phyloP scores from a whole-genome alignment of 2,113 vertebrate genomes.

The Mandrillus leucophaeus region DNA sequence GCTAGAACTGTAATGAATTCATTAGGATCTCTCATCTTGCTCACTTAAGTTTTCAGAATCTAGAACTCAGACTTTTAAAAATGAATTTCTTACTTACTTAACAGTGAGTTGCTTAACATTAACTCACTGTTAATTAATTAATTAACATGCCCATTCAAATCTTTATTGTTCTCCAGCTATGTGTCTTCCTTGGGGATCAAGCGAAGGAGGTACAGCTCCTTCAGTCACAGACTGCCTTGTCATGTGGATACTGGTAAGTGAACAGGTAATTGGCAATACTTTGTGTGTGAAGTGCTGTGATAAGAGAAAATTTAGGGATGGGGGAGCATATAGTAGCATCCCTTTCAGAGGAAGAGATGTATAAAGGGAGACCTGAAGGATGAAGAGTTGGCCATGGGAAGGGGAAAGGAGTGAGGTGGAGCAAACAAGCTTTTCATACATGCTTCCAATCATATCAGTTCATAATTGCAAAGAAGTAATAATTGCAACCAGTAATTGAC shows the following conservation, averaged over 20 bases:
- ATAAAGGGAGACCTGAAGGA: background rate
- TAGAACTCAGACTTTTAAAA: background rate
- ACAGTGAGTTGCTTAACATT: background rate
- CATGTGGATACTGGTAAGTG: background rate
- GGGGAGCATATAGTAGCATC: background rate
- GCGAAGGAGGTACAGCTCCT: background rate
- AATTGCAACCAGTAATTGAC: background rate
- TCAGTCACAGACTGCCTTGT: background rate
- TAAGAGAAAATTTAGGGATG: background rate
- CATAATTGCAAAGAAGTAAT: background rate
- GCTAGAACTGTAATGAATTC: background rate
- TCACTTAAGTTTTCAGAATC: constrained; percentile 8
- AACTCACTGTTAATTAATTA: background rate
- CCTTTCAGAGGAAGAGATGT: background rate
- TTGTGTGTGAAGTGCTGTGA: background rate
- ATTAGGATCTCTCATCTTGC: background rate
- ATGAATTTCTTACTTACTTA: background rate
- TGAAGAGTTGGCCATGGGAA: background rate
- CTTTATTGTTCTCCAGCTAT: background rate
- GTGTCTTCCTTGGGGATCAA: background rate
- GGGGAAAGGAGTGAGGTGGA: background rate
- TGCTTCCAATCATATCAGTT: background rate
- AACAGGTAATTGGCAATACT: background rate
- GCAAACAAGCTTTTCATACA: background rate
- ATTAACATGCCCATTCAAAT: background rate